Percentiles rank a stretch among this genome's conserved stretches.
Evolutionary conservation across 2,888 invertebrate genomes (phyloP).

Genomic region (Lasioglossum zephyrum): DNA sequence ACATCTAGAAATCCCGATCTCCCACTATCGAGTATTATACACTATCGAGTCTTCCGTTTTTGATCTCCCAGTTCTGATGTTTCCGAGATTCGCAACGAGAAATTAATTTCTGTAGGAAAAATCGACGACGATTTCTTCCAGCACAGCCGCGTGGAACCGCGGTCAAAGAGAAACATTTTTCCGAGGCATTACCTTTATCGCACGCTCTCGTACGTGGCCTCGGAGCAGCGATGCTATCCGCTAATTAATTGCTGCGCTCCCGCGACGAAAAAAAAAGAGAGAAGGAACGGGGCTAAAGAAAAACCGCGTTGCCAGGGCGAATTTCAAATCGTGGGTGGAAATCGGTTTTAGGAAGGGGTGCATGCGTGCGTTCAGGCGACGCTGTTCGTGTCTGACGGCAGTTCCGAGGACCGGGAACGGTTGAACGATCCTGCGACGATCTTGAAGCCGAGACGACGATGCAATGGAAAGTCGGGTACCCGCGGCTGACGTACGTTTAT

Average conservation of each 20-base stretch:
- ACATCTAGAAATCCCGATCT: no score
- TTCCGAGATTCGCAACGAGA: not conserved
- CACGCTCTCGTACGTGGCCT: constrained; percentile 70
- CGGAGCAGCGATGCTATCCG: constrained; percentile 71
- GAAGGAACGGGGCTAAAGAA: not conserved
- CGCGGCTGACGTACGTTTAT: not conserved
- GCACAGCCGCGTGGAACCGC: not conserved
- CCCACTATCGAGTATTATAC: not conserved
- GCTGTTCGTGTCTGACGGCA: constrained; percentile 2
- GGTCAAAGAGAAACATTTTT: constrained; percentile 75
- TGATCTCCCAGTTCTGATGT: not conserved
- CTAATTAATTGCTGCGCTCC: constrained; percentile 72
- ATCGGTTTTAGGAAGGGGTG: constrained; percentile 6
- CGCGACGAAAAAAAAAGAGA: not conserved
- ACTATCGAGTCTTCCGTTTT: no score
- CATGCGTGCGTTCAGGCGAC: constrained; percentile 1
- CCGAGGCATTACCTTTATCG: constrained; percentile 79
- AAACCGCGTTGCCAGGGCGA: constrained; percentile 21
- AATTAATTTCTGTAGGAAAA: not conserved
- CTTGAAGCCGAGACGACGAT: not conserved
- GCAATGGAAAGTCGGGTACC: not conserved
- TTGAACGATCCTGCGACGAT: not conserved
- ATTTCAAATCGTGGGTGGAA: constrained; percentile 3
- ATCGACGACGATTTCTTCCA: not conserved
- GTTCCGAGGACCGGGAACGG: constrained; percentile 1